Evolutionary conservation across 2,888 invertebrate species (phyloP), one percentile per base, ranked within the genome.

Genomic region (Pherbina coryleti): DNA sequence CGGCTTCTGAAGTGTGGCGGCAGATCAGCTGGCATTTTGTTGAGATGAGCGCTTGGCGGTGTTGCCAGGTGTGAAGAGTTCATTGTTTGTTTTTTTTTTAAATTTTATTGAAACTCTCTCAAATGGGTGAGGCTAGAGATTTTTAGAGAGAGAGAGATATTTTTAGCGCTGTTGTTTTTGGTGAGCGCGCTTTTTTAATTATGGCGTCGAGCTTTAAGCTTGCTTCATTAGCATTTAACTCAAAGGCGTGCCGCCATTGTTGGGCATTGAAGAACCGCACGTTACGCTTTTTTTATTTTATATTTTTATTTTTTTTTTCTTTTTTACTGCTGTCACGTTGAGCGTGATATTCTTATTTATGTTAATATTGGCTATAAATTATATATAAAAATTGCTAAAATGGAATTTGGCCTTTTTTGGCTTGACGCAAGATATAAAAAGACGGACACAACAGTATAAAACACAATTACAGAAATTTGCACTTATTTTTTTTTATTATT

Each of bases 1-100:
- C 79, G 81, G 53, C 78, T 79, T 51, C 51, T 67, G 71, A 75
- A 73, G 77, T 79, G 80, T 11, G 11, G 75, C 17, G 60, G 44
- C 31, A 74, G 64, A 55, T 76, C 78, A 55, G 72, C 77, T 31
- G 37, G 3, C 49, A 51, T 25, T 22, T 76, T 72, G 69, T 77
- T 76, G 31, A 72, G 75, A 69, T 77, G 57, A 60, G 57, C 49
- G 81, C 78, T 75, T 79, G 72, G 19, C 67, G 82, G 73, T 28
- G 79, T 83, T 60, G 82, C 85, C 66, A 87, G 81, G 82, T 87
- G 86, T 82, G 86, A 82, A 73, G 85, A 84, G 79, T 87, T 84
- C 87, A 87, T n/a, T 87, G 79, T 53, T 53, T 28, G 64, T n/a
- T 11, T 44, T 44, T 44, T 11, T 11, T 7, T 37, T 37, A 1